Conservation (phyloP, 2,113 vertebrate species). For the Sylvilagus bachmani region DNA sequence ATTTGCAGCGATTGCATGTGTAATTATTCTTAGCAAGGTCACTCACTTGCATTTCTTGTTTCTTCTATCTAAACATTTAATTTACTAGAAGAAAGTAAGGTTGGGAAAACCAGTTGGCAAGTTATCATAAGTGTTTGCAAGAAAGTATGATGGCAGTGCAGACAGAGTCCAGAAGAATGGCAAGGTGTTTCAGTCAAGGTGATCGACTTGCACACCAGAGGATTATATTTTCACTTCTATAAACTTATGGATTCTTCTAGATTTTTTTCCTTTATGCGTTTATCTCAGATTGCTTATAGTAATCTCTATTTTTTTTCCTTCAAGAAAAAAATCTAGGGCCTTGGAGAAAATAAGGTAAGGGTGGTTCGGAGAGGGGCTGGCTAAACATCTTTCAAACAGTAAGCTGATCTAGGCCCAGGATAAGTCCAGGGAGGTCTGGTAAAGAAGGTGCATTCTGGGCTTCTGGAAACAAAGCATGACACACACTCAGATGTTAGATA, state of each 20-base stretch:
- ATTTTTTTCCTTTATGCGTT: constrained; percentile 57
- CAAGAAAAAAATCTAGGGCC: not conserved
- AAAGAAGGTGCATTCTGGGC: not conserved
- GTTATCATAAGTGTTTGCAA: not conserved
- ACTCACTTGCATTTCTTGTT: not conserved
- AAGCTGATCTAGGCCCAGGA: not conserved
- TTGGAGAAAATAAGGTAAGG: not conserved
- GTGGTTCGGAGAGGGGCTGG: not conserved
- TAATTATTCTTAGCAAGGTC: not conserved
- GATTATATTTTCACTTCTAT: constrained; percentile 53
- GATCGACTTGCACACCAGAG: constrained; percentile 46
- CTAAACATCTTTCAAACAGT: not conserved
- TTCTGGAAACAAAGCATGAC: not conserved
- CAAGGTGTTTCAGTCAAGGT: constrained; percentile 47
- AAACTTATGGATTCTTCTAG: constrained; percentile 49
- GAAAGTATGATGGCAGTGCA: constrained; percentile 22
- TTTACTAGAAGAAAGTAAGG: constrained; percentile 21
- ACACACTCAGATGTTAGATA: not conserved
- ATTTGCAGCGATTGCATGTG: not conserved
- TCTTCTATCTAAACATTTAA: not conserved
- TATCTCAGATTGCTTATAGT: not conserved
- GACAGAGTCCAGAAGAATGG: constrained; percentile 37
- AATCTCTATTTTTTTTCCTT: not conserved
- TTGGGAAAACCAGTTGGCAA: not conserved
- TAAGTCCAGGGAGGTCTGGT: not conserved